phyloP scores from a whole-genome alignment of 1,140 invertebrate species.

The Cotesia vestalis region DNA sequence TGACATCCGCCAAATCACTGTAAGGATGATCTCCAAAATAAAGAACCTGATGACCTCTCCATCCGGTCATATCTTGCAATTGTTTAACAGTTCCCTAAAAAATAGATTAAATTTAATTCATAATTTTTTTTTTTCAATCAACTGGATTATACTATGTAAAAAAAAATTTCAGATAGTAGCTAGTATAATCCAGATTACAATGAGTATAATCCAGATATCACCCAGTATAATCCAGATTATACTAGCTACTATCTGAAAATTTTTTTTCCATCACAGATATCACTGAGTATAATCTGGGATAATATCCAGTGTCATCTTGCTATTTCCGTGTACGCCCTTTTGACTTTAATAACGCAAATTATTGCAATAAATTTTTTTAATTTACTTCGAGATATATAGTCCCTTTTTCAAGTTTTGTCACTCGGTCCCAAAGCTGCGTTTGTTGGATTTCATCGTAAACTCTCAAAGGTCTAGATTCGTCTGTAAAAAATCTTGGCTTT shows the following conservation, averaged over 20 bases:
- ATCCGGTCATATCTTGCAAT: constrained; percentile 90
- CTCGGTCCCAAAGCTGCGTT: constrained; percentile 90
- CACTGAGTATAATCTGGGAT: too few species aligned
- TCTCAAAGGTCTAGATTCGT: constrained; percentile 86
- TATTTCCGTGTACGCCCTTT: too few species aligned
- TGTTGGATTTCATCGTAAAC: constrained; percentile 84
- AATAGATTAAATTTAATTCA: background rate
- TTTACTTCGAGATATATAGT: constrained; percentile 91
- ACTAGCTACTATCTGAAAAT: too few species aligned
- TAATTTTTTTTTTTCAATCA: too few species aligned
- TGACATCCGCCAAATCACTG: constrained; percentile 95
- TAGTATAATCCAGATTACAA: too few species aligned
- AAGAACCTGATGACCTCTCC: constrained; percentile 89
- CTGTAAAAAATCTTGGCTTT: constrained; percentile 97
- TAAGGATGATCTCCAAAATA: constrained; percentile 99
- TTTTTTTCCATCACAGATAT: too few species aligned
- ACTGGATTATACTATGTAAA: too few species aligned
- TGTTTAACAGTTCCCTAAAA: constrained; percentile 89
- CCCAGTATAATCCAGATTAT: too few species aligned
- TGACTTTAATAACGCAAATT: too few species aligned
- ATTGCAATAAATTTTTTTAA: too few species aligned
- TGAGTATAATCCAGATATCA: too few species aligned
- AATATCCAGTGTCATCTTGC: too few species aligned
- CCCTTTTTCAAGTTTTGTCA: constrained; percentile 86
- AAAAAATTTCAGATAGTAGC: constrained; percentile 10